Conservation (phyloP, 2,113 vertebrate genomes). For the Sphaerodactylus townsendi region DNA sequence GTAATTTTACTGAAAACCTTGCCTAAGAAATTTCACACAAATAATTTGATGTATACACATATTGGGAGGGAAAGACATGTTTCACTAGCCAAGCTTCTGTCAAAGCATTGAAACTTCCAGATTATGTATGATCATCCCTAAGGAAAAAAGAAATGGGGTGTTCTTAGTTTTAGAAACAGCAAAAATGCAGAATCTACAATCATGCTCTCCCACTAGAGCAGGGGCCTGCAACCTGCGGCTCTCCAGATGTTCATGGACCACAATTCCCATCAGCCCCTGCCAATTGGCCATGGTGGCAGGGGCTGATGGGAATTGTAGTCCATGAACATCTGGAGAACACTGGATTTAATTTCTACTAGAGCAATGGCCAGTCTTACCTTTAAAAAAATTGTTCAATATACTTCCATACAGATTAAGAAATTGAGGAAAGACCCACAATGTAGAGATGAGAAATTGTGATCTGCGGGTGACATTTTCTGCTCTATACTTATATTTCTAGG, state of each 20-base stretch:
- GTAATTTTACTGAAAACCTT: conserved; percentile 9
- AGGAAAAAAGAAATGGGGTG: not conserved
- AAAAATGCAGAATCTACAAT: not conserved
- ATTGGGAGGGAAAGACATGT: not conserved
- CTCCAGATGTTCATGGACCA: no score
- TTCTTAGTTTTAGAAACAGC: not conserved
- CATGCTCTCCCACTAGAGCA: not conserved
- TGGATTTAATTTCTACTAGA: no score
- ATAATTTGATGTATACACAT: not conserved
- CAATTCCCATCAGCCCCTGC: no score
- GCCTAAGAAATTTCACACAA: not conserved
- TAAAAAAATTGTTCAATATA: not conserved
- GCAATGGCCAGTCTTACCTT: not conserved
- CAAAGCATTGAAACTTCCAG: not conserved
- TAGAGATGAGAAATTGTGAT: not conserved
- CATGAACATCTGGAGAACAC: no score
- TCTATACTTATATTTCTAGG: not conserved
- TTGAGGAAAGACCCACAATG: not conserved
- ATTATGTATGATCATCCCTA: not conserved
- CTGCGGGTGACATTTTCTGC: not conserved
- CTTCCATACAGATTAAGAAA: not conserved
- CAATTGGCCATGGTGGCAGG: no score
- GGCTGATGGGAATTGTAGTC: no score
- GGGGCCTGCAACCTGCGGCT: no score
- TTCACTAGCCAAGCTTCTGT: not conserved